Conservation (phyloP, 2,888 invertebrate species). For the Aphelenchoides bicaudatus region DNA sequence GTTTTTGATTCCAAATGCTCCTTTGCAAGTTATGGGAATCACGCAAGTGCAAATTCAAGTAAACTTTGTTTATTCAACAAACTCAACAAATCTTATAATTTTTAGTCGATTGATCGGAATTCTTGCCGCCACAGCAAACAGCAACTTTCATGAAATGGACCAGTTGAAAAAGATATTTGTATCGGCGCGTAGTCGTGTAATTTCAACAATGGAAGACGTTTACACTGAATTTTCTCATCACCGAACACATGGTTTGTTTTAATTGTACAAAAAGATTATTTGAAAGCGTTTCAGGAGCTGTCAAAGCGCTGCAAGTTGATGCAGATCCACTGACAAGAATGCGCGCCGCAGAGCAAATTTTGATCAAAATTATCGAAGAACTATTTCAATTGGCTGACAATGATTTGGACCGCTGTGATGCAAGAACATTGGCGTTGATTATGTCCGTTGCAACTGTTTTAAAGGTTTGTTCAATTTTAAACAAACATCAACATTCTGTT, state of each 20-base stretch:
- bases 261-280: slow-evolving; percentile 65
- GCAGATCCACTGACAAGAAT: slow-evolving; percentile 70
- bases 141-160: slow-evolving; percentile 47
- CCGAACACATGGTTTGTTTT: slow-evolving; percentile 63
- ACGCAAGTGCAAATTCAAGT: slow-evolving; percentile 52
- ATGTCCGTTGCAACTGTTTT: slow-evolving; percentile 78
- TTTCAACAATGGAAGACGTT: slow-evolving; percentile 75
- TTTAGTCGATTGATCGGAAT: slow-evolving; percentile 59
- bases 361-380: slow-evolving; percentile 45
- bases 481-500: slow-evolving; percentile 51
- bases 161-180: slow-evolving; percentile 70
- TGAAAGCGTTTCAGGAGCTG: slow-evolving; percentile 67
- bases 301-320: background rate
- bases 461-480: slow-evolving; percentile 69
- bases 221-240: slow-evolving; percentile 82
- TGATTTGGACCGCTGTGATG: slow-evolving; percentile 67
- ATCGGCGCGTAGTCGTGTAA: slow-evolving; percentile 79
- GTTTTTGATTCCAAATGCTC: slow-evolving; percentile 59
- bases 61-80: no score
- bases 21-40: slow-evolving; percentile 51
- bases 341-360: slow-evolving; percentile 62
- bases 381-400: slow-evolving; percentile 34
- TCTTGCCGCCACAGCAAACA: slow-evolving; percentile 53
- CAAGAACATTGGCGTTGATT: slow-evolving; percentile 70
- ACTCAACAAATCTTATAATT: no score